Percentiles rank a stretch among this genome's conserved stretches.
Conservation (phyloP, 2,888 invertebrate species). For the Trachelus stipa region DNA sequence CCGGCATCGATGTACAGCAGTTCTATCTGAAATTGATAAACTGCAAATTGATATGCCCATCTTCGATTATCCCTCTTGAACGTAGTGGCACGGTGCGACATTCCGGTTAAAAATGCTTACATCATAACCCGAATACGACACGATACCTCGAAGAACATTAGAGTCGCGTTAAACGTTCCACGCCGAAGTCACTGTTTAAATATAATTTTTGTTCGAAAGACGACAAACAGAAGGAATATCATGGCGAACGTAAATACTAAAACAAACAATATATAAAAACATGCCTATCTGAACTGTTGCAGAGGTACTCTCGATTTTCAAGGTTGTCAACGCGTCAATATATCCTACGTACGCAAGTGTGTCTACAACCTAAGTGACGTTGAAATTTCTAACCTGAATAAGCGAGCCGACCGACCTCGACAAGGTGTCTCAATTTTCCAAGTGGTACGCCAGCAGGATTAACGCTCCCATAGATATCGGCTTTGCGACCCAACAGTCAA, state of each 20-base stretch:
- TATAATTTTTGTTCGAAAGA: neutral
- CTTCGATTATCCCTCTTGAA: neutral
- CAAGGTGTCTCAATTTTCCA: neutral
- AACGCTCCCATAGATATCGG: neutral
- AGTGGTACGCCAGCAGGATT: neutral
- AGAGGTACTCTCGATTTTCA: constrained; percentile 39
- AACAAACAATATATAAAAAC: neutral
- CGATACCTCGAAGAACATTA: neutral
- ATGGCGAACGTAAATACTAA: neutral
- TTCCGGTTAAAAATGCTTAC: neutral
- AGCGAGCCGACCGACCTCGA: neutral
- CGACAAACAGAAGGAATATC: neutral
- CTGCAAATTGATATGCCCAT: neutral
- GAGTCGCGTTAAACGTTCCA: neutral
- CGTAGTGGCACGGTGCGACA: neutral
- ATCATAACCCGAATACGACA: neutral
- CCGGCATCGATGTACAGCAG: neutral
- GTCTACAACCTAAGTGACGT: neutral
- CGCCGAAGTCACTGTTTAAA: neutral
- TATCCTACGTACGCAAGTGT: neutral
- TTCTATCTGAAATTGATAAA: neutral
- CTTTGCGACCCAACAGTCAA: neutral
- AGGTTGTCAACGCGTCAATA: constrained; percentile 25
- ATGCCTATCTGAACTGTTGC: neutral
- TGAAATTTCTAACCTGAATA: neutral